Evolutionary conservation across 2,888 invertebrate genomes (phyloP).

Genomic region (Galerucella nymphaeae): DNA sequence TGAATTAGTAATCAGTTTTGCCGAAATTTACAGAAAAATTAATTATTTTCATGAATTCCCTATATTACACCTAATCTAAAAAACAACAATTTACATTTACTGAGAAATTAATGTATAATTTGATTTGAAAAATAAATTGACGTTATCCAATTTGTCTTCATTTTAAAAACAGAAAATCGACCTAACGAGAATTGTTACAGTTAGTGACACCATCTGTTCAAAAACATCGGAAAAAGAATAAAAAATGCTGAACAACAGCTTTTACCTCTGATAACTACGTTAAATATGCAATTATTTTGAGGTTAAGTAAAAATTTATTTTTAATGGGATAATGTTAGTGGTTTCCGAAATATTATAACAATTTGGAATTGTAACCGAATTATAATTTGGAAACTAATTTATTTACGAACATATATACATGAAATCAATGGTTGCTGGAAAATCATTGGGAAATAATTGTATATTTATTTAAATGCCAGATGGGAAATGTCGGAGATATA

Average conservation of each 20-base stretch:
- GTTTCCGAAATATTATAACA: slow-evolving; percentile 19
- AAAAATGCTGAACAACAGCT: slow-evolving; percentile 16
- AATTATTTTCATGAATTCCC: too few relatives aligned
- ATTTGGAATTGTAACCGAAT: slow-evolving; percentile 1
- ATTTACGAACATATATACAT: neutral
- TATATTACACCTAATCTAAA: too few relatives aligned
- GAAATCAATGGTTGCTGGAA: neutral
- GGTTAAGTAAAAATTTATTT: slow-evolving; percentile 30
- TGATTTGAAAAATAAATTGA: too few relatives aligned
- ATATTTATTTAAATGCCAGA: too few relatives aligned
- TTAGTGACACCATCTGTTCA: slow-evolving; percentile 24
- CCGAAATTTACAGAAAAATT: too few relatives aligned
- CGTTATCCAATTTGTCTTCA: too few relatives aligned
- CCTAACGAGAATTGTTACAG: slow-evolving; percentile 9
- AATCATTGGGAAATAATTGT: too few relatives aligned
- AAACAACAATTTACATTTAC: neutral
- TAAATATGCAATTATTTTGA: slow-evolving; percentile 33
- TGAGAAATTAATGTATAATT: neutral
- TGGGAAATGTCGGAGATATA: too few relatives aligned
- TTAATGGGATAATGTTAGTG: slow-evolving; percentile 31
- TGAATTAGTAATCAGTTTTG: too few relatives aligned
- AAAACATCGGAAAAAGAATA: slow-evolving; percentile 19
- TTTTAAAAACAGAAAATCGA: neutral
- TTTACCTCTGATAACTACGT: slow-evolving; percentile 18
- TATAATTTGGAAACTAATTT: neutral